Base-by-base conservation (phyloP, 2,888 invertebrate genomes). In the Yponomeuta cagnagella region DNA sequence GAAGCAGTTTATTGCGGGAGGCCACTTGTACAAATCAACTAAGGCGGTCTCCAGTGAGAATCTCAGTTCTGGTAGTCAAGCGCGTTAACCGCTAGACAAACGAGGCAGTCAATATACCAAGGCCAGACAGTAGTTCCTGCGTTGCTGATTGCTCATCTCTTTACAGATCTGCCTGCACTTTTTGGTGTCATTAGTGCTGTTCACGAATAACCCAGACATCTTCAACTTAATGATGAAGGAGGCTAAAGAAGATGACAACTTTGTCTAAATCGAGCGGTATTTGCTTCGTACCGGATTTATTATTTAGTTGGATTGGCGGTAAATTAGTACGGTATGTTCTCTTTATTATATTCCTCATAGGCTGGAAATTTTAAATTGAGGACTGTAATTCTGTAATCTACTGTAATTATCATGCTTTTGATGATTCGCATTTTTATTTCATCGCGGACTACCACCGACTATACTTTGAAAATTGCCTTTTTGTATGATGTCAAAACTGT, bases 181-280 rank as follows among this genome's bases (percentile, higher is more conserved):
- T 31, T 97, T 97, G 97, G 96, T 97, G 70, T 93, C 96, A 83
- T 93, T 96, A 70, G 96, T 97, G 30, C 87, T 97, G 71, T 93
- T 96, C 72, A 95, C 96, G 5, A 96, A 95, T 78, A 94, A 95
- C 68, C 95, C 95, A 8, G 89, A 89, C 31, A 68, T 68, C 15
- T 58, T 58, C 52, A 15, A 12, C 52, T 3, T 58, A 4, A 58
- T 58, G 3, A 58, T 58, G 52, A 58, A 58, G 52, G 52, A 58
- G 15, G 52, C 15, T 2, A 58, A 58, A 15, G 52, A 58, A 15
- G 52, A 58, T 2, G 52, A 58, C 4, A 15, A 58, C 52, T 58
- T 58, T 5, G 52, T 15, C 15, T 58, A 58, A 58, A 58, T 15
- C 15, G 52, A 3, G 52, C 15, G 52, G 12, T 2, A 1, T 5